Percentiles rank a stretch among this genome's conserved stretches.
Evolutionary conservation across 1,140 invertebrate species (phyloP).

Genomic region (Heliothis virescens): DNA sequence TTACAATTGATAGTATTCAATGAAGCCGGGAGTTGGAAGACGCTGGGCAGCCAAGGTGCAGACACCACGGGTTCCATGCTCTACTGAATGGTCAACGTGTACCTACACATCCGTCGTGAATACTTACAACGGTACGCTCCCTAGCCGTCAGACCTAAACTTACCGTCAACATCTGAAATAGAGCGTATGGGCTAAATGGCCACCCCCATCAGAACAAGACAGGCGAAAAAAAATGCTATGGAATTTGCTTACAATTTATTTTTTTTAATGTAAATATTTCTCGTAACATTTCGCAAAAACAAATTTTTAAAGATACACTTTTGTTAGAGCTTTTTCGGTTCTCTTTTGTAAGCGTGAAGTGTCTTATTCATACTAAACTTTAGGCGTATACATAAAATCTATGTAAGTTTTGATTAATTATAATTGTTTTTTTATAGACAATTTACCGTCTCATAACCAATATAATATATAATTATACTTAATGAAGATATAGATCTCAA

Average conservation of each 20-base stretch:
- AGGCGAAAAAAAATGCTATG: slow-evolving; percentile 79
- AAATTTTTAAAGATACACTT: slow-evolving; percentile 60
- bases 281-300: slow-evolving; percentile 72
- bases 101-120: slow-evolving; percentile 61
- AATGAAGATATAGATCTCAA: slow-evolving; percentile 36
- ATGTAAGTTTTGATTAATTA: slow-evolving; percentile 27
- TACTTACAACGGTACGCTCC: slow-evolving; percentile 62
- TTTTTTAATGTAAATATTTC: slow-evolving; percentile 75
- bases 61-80: slow-evolving; percentile 68
- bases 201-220: slow-evolving; percentile 77
- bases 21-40: slow-evolving; percentile 59
- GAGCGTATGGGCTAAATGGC: slow-evolving; percentile 79
- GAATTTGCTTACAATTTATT: slow-evolving; percentile 81
- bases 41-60: slow-evolving; percentile 68
- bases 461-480: slow-evolving; percentile 1
- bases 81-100: slow-evolving; percentile 56
- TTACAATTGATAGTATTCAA: slow-evolving; percentile 35
- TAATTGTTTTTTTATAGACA: slow-evolving; percentile 45
- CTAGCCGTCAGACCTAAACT: slow-evolving; percentile 81
- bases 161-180: slow-evolving; percentile 86
- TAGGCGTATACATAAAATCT: slow-evolving; percentile 60
- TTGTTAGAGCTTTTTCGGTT: slow-evolving; percentile 60
- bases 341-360: slow-evolving; percentile 60
- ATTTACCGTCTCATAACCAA: slow-evolving; percentile 20
- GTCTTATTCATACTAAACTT: slow-evolving; percentile 78